Evolutionary conservation across 2,113 vertebrate genomes (phyloP), one percentile per base, ranked within the genome.

Genomic region (Xyliphius kryptos): DNA sequence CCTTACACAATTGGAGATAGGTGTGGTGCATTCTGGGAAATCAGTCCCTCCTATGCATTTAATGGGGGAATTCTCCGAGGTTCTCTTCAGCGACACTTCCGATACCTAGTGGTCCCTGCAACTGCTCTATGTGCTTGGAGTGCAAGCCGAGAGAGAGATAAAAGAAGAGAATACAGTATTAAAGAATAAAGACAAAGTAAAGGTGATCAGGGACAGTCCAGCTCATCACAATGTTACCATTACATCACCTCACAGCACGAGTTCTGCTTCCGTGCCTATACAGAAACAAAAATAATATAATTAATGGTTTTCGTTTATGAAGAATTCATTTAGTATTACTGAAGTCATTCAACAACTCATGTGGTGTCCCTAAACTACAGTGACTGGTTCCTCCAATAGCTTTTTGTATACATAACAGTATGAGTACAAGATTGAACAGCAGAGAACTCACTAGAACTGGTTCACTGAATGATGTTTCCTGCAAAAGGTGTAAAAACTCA

Each of bases 171-270:
- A 32, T 63, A 40, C 57, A 37, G 19, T 54, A 15, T 32, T 15
- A 70, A 6, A 40, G 13, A 16, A 36, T 17, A 56, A 37, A 55
- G 9, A 10, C 13, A 51, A 26, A 20, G 19, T 16, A 48, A 26
- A 37, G 15, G 37, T 76, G 75, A 76, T 79, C 79, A 20, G 8
- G 12, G 55, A 74, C 79, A 77, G 20, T 72, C 52, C 47, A 36
- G 4, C 26, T 32, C 26, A 32, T 32, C 26, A 43, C 20, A 61
- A 71, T 8, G 72, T 63, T 67, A 17, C 1, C 1, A 55, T 97
- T 91, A 97, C 94, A 96, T 97, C 78, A 97, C 77, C 56, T 86
- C 87, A 77, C 94, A 97, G 83, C 94, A 97, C 0, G 92, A 95
- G 76, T 97, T 97, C 79, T 96, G 92, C 79, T 97, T 97, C 75